Base-by-base conservation (phyloP, 30 jellyfish, hydroid and myxozoan genomes). In the Aurelia sp. region DNA sequence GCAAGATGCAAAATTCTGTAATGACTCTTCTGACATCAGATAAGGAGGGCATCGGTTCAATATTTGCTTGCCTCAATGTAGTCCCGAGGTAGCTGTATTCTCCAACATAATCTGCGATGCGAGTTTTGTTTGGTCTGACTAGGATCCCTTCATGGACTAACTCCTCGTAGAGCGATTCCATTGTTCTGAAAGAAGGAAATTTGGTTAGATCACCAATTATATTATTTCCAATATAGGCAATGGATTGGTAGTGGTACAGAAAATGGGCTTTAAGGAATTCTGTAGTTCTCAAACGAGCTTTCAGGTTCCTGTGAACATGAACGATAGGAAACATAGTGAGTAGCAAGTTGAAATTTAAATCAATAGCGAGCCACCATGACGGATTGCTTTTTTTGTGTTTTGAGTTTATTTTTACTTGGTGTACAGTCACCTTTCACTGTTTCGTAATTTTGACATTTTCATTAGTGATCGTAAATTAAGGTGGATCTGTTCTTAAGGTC, bases 41-140 rank as follows among this genome's bases (percentile, higher is more conserved):
- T 22, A 94, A 62, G 5, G 99, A 94, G 3, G 99, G 99, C 99
- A 94, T 94, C 20, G 99, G 99, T 61, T 94, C 99, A 12, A 94
- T 94, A 61, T 94, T 94, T 1, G 97, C 97, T 72, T 94, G 99
- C 11, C 97, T 86, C 48, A 94, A 74, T n/a, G 99, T 94, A 20
- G 99, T 89, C 7, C 99, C 99, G 16, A 94, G 93, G 68, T 94
- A 94, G 77, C 97, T 94, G 88, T 89, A 94, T 19, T 94, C 99
- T 4, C 99, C 99, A 57, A 94, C 76, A 87, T 76, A 94, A 64
- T 94, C 99, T 8, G 86, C 33, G 41, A 94, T 63, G 13, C 59
- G 64, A 11, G 76, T 80, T 69, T 78, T 79, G 40, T 95, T 97
- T 20, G 95, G 86, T 16, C 84, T 41, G 31, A 78, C 89, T 8